phyloP scores from a whole-genome alignment of 2,797 vertebrate genomes.

The Selene dorsalis region DNA sequence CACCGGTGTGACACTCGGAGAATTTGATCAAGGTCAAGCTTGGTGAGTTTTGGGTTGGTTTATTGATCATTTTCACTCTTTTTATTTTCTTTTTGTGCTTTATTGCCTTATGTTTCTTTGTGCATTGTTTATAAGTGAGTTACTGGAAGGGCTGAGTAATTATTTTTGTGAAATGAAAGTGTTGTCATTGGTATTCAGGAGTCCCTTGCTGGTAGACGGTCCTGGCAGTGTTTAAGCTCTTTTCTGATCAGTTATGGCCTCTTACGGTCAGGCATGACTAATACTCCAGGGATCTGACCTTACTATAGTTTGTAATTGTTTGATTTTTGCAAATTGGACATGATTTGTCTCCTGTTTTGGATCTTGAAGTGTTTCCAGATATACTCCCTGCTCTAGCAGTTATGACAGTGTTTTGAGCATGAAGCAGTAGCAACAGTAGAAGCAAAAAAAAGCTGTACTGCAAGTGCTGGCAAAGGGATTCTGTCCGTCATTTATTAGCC shows the following conservation, averaged over 20 bases:
- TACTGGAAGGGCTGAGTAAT: conserved; percentile 43
- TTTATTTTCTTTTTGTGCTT: background rate
- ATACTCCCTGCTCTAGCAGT: conserved; percentile 27
- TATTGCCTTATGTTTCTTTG: conserved; percentile 10
- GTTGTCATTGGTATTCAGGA: conserved; percentile 40
- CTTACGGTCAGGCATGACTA: conserved; percentile 75
- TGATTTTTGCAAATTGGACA: conserved; percentile 43
- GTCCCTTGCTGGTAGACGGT: conserved; percentile 50
- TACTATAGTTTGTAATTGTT: conserved; percentile 54
- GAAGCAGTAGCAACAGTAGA: conserved; percentile 16
- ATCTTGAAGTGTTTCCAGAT: background rate
- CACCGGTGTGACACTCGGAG: background rate
- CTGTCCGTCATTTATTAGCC: conserved; percentile 39
- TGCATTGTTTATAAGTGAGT: conserved; percentile 13
- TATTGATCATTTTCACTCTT: conserved; percentile 9
- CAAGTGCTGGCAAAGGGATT: conserved; percentile 39
- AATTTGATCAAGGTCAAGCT: conserved; percentile 34
- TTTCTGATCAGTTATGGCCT: conserved; percentile 69
- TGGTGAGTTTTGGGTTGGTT: conserved; percentile 24
- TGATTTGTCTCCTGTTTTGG: background rate
- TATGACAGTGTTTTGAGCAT: conserved; percentile 29
- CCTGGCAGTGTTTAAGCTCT: conserved; percentile 53
- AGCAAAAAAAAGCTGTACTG: conserved; percentile 14
- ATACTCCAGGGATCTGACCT: conserved; percentile 48
- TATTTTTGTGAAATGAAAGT: conserved; percentile 45